Base-by-base conservation (phyloP, 2,797 vertebrate species). In the Pristis pectinata region DNA sequence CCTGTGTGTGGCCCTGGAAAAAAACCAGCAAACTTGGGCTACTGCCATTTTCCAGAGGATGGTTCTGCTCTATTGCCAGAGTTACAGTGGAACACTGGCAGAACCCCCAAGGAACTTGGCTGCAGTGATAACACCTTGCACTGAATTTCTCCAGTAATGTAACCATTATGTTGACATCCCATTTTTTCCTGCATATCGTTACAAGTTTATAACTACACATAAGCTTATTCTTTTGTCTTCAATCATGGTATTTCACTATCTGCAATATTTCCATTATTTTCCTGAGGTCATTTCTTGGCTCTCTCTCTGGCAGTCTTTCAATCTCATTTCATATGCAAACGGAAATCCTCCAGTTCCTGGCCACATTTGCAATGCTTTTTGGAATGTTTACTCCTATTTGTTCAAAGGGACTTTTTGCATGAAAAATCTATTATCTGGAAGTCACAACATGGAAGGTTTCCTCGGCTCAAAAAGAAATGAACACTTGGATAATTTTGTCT, bases 241-340 rank as follows among this genome's bases (percentile, higher is more conserved):
- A 61, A 61, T 61, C 6, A 59, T 89, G 53, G 59, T 34, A 64
- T 89, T 64, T 89, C 19, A 89, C 37, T 61, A 89, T 64, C 85
- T 64, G 85, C 61, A 89, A 19, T 89, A 89, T 37, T 64, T 79
- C 64, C 17, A 89, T 64, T 59, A 10, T 61, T 37, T 61, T 89
- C n/a, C 17, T 17, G 59, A 61, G 30, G n/a, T 34, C 34, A 59
- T 56, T 89, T 83, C 44, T 83, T 89, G 30, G 8, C 56, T 89
- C 85, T 85, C n/a, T 89, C 53, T 61, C 56, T 37, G 34, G 59
- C 30, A n/a, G 85, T 89, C 85, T 89, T 89, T 64, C 85, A 89
- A 64, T 37, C 56, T 89, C 15, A 89, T 89, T 89, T 89, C 59
- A 27, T 91, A 91, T 91, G 59, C 61, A 41, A n/a, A 67, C 59